Evolutionary conservation across 2,113 vertebrate species (phyloP), one percentile per base, ranked within the genome.

Genomic region (Macquaria australasica): DNA sequence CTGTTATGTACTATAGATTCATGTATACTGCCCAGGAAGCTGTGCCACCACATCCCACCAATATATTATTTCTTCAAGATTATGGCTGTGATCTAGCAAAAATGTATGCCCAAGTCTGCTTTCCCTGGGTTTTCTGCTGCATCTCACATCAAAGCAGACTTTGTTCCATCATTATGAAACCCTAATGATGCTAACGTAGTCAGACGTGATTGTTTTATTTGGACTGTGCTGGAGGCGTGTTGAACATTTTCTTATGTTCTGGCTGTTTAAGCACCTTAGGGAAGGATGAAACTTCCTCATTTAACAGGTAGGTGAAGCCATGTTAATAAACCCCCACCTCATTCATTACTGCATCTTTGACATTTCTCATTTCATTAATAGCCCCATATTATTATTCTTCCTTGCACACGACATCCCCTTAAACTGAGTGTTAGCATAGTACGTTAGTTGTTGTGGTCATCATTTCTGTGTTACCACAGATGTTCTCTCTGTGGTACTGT

Each of bases 141-240:
- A 72, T 63, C 45, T 80, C 72, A 84, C 67, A 81, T 81, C 23
- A 84, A 81, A 77, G 77, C 62, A 8, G 45, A 48, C 73, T 77
- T 68, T 83, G 50, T 60, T 81, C 51, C 74, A 71, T 62, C 59
- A 73, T 73, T 73, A 72, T 59, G 53, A 84, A 73, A 81, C 48
- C 41, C 16, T 5, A 56, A 69, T 81, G 16, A 63, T 58, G 68
- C 68, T 62, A 50, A 62, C 69, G 63, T 68, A 34, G 45, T 55
- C 41, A 73, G 28, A 77, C 50, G 56, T 69, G 55, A 55, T 60
- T 4, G 25, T 55, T 85, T 75, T 62, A 70, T 70, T 80, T 63
- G 63, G 23, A 12, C n/a, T 48, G 31, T 68, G 63, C 55, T 8
- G 18, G 48, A 69, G 25, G 63, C 50, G 37, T 64, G 70, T 69